Percentiles rank a stretch among this genome's conserved stretches.
phyloP scores from a whole-genome alignment of 2,113 vertebrate species.

The Redunca redunca region DNA sequence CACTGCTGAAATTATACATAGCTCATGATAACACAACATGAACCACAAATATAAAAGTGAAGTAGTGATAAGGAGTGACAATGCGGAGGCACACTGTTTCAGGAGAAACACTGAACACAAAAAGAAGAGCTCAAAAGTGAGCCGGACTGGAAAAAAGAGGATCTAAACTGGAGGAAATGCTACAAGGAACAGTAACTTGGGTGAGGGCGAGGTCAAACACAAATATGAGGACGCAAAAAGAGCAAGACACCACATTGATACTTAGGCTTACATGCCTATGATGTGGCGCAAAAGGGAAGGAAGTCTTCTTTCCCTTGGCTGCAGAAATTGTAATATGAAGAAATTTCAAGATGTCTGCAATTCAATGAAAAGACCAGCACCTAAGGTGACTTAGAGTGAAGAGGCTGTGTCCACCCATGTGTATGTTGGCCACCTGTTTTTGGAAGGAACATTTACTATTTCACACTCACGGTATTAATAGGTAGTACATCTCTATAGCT shows the following conservation, averaged over 20 bases:
- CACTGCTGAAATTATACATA: not conserved
- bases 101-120: not conserved
- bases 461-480: not conserved
- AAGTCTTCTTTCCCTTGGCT: not conserved
- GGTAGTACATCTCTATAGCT: not conserved
- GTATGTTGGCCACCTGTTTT: not conserved
- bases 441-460: not conserved
- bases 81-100: not conserved
- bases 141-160: not conserved
- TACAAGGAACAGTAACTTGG: not conserved
- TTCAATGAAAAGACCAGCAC: not conserved
- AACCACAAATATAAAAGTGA: not conserved
- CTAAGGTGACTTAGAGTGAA: not conserved
- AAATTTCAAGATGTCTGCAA: not conserved
- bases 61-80: not conserved
- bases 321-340: not conserved
- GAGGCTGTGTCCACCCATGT: not conserved
- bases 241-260: not conserved
- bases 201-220: not conserved
- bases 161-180: not conserved
- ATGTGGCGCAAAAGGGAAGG: not conserved
- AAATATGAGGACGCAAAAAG: not conserved
- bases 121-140: not conserved
- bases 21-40: no score
- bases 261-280: not conserved